Conservation (phyloP, 2,113 vertebrate species). For the Zosterops japonicus region DNA sequence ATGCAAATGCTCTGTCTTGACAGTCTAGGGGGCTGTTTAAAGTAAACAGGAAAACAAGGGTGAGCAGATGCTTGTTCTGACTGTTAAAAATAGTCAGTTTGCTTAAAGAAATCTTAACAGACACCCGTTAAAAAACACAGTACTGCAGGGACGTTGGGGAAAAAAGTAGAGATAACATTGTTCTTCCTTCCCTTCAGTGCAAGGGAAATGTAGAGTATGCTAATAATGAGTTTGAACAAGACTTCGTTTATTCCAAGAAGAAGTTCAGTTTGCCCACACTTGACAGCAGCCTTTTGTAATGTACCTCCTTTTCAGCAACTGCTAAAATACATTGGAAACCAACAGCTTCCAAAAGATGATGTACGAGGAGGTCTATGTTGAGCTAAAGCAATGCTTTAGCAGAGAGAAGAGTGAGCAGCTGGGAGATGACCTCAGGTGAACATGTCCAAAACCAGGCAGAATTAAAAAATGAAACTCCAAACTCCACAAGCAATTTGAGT, state of each 20-base stretch:
- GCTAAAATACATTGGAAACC: neutral
- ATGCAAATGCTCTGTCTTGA: slow-evolving; percentile 3
- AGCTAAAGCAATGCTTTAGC: neutral
- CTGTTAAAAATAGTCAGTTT: neutral
- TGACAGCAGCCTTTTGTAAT: neutral
- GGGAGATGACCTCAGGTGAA: neutral
- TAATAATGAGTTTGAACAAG: neutral
- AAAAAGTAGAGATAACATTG: neutral
- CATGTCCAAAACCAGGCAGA: neutral
- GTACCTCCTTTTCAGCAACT: neutral
- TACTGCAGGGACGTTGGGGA: neutral
- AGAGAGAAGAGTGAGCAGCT: neutral
- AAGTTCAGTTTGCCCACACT: neutral
- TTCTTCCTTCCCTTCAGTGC: neutral
- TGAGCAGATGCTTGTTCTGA: neutral
- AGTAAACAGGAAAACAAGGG: slow-evolving; percentile 11
- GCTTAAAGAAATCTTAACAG: neutral
- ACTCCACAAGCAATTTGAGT: neutral
- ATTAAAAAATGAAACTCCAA: neutral
- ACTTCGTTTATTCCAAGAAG: neutral
- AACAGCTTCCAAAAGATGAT: neutral
- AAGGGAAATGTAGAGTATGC: neutral
- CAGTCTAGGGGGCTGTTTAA: neutral
- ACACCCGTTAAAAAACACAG: neutral
- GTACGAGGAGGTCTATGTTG: neutral